Evolutionary conservation across 2,888 invertebrate species (phyloP).

Genomic region (Cephalotes varians): DNA sequence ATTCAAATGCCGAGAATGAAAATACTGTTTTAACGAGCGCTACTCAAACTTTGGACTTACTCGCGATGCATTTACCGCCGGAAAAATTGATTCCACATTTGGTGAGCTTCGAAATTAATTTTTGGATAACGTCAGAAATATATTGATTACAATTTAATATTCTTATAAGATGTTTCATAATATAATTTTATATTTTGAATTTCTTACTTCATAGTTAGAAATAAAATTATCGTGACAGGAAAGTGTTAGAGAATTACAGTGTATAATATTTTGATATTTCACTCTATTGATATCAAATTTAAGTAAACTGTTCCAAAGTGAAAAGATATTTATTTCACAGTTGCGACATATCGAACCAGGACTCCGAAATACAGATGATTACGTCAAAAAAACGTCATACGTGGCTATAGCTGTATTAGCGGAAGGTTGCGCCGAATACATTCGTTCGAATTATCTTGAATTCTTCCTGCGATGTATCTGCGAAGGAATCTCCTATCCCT

Average conservation of each 20-base stretch:
- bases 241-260: neutral
- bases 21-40: conserved; percentile 90
- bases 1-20: conserved; percentile 89
- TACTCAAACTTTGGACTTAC: conserved; percentile 91
- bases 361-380: conserved; percentile 88
- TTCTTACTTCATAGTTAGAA: neutral
- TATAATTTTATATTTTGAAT: neutral
- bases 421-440: conserved; percentile 92
- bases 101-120: conserved; percentile 84
- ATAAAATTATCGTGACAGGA: neutral
- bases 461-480: conserved; percentile 90
- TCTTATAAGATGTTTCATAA: neutral
- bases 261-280: neutral
- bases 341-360: conserved; percentile 89
- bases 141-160: neutral
- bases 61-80: conserved; percentile 92
- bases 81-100: conserved; percentile 91
- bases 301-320: neutral
- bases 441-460: conserved; percentile 90
- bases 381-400: conserved; percentile 91
- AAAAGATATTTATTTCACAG: conserved; percentile 79
- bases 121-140: neutral
- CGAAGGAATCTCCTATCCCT: conserved; percentile 89
- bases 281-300: neutral
- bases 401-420: conserved; percentile 91